Base-by-base conservation (phyloP, 2,113 vertebrate genomes). In the Chaetura pelagica region DNA sequence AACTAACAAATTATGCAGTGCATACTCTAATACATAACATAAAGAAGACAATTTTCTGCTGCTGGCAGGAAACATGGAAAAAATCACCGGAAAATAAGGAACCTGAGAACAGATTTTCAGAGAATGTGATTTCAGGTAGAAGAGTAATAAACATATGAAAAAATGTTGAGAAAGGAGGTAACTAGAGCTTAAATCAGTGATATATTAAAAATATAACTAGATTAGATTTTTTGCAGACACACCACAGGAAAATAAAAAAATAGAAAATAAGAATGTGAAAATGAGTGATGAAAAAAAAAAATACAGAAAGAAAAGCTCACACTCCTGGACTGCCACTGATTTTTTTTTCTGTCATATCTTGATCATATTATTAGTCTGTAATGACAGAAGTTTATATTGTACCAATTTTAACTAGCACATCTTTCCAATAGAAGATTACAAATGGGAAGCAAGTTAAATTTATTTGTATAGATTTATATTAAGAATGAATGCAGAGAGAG, bases 1-100 rank as follows among this genome's bases (percentile, higher is more conserved):
- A 93, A 94, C 87, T 74, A 59, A 38, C 22, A 94, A 96, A 83
- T 96, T 83, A 86, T 67, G 38, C 46, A 83, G 63, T 67, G 52
- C 38, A 57, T 69, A 74, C 34, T 88, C 42, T 21, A 48, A 32
- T 85, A 59, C 7, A 35, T 79, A 78, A 78, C 26, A 57, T 44
- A 90, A 63, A 63, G 67, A 94, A 93, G 78, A 74, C 48, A 90
- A 82, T 90, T 93, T 95, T 94, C 75, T 82, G 20, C 89, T 92
- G 79, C 62, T 93, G 67, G 59, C 58, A 83, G 59, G 51, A 91
- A 55, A 8, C 29, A 77, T 42, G 34, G 54, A 82, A 89, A 84
- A 96, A 79, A 79, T 77, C 42, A 91, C 26, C 35, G 66, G 67
- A 85, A 95, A 94, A 95, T 83, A 58, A 85, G 46, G 55, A 95